Evolutionary conservation across 2,113 vertebrate genomes (phyloP), one percentile per base, ranked within the genome.

Genomic region (Forbesichthys papilliferus): DNA sequence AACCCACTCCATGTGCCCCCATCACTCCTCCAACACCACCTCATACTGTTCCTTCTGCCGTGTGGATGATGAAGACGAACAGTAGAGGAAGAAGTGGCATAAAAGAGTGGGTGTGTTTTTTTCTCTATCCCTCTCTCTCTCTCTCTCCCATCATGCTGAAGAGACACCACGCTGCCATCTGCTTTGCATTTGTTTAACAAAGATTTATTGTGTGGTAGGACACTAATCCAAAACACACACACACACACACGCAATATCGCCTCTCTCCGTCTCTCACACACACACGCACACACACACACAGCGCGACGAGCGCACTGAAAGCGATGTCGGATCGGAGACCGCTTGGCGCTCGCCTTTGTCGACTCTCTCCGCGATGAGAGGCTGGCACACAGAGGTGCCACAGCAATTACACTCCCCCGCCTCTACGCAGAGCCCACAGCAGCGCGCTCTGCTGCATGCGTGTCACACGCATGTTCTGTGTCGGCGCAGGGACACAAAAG

Each of bases 141-240:
- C 72, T 80, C 86, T 86, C 81, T 80, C 79, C 88, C 86, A 83
- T 85, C 87, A 84, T 69, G 77, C 80, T 87, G 81, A 12, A 53
- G 82, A 90, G 87, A 90, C 87, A 91, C 88, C 87, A 89, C 78
- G 60, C 85, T 90, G 91, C 91, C 92, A 92, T 93, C 90, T 93
- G 91, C 91, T 92, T 92, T 91, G 86, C 89, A 90, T 92, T 92
- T 92, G 88, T 92, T 91, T 87, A 91, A 92, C 92, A 93, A 92
- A 92, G 91, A 92, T 92, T 91, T 90, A 92, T 92, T 93, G 91
- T 92, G 89, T 87, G 86, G 86, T 79, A 83, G 90, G 89, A 92
- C 90, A 92, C 89, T 88, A 89, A 93, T 92, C 90, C 90, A 91
- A 91, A 92, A 90, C 89, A 89, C 90, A 89, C 85, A 86, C 82